These are phyloP conservation scores for Tenthredo mesomela DNA, from an alignment of 2,888 invertebrate genomes.

Conservation along the genomic window DNA sequence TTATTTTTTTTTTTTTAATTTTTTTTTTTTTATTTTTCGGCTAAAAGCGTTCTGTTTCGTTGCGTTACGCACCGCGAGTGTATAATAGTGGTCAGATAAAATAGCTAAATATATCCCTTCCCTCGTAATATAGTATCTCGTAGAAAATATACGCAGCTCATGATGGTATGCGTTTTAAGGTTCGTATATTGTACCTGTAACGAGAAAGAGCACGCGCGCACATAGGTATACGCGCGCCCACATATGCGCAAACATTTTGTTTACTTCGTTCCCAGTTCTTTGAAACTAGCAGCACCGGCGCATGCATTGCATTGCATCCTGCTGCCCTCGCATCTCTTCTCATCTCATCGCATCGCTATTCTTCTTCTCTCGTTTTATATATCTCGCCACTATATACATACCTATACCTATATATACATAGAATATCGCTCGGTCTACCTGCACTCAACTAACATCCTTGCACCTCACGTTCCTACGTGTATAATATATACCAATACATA, in stretches of 20 bases:
- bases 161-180: neutral
- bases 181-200: neutral
- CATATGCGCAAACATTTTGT: conserved; percentile 74
- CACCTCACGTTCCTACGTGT: neutral
- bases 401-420: too few relatives aligned
- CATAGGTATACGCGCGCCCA: conserved; percentile 59
- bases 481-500: neutral
- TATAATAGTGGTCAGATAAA: too few relatives aligned
- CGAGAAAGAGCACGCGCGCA: conserved; percentile 13
- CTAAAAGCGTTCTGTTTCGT: too few relatives aligned
- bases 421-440: neutral
- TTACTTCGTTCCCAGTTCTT: conserved; percentile 76
- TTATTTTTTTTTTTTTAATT: too few relatives aligned
- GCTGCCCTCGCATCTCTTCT: conserved; percentile 42
- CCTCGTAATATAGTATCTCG: too few relatives aligned
- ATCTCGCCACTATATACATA: neutral
- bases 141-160: neutral
- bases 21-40: too few relatives aligned
- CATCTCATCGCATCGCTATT: conserved; percentile 42
- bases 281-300: conserved; percentile 70
- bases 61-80: too few relatives aligned
- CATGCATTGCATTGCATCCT: neutral
- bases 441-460: conserved; percentile 34
- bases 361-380: conserved; percentile 14
- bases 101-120: too few relatives aligned